Base-by-base conservation (phyloP, 1,140 invertebrate genomes). In the Drosophila bocqueti region DNA sequence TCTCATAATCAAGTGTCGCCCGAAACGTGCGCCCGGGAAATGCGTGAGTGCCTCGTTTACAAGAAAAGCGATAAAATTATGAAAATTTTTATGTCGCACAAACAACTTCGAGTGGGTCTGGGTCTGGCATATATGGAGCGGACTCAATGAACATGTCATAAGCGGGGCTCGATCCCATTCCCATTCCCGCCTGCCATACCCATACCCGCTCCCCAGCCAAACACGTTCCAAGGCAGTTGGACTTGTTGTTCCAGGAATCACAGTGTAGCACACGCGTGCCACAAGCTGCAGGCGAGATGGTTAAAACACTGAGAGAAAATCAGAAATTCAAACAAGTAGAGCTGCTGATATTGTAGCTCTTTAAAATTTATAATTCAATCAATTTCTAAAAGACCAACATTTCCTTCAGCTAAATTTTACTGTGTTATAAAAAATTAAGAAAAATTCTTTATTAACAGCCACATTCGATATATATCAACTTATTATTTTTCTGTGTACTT, bases 31-130 rank as follows among this genome's bases (percentile, higher is more conserved):
- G 77, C 50, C 62, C 59, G 76, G 64, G 24, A 52, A 79, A 68
- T 46, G 67, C 54, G 58, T 68, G 67, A 61, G 58, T 58, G 67
- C 60, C 60, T 60, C 69, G 64, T 81, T 85, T 79, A 90, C 86
- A 85, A 90, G 85, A 89, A 89, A 89, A 89, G 52, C 85, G 85
- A 84, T 89, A 81, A 89, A 89, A 89, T 89, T 89, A 89, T 89
- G 84, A 89, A 89, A 89, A 89, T 81, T 74, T 74, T 73, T 69
- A 86, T 73, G 77, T 81, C 42, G 75, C 54, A 73, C 50, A 61
- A 29, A 18, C 40, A 31, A 31, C 40, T 60, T 54, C 50, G 60
- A 49, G 64, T 74, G 64, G 58, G 60, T 42, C 61, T 52, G 29
- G 10, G 29, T 36, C 29, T 81, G 64, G 72, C 81, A 71, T 83